Evolutionary conservation across 2,797 vertebrate species (phyloP).

Genomic region (Parotocinclus haroldoi): DNA sequence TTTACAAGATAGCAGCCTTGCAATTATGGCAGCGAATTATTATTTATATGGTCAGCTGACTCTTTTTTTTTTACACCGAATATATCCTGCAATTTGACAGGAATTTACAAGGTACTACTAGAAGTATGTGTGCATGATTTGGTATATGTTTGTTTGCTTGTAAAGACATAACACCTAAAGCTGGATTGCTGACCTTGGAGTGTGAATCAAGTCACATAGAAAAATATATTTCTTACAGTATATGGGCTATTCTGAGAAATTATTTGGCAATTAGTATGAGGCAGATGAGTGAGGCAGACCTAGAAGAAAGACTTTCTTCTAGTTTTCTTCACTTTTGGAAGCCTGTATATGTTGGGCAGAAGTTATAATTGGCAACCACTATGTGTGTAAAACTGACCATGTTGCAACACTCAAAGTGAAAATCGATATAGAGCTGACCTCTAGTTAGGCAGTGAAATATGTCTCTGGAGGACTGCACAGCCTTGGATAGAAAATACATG

Average conservation of each 20-base stretch:
- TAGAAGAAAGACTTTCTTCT: too few species aligned
- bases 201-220: neutral
- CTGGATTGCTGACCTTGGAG: conserved; percentile 34
- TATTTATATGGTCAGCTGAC: conserved; percentile 61
- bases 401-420: conserved; percentile 36
- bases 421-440: conserved; percentile 36
- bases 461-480: conserved; percentile 18
- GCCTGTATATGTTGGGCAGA: conserved; percentile 25
- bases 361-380: conserved; percentile 17
- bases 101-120: conserved; percentile 50
- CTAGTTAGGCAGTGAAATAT: conserved; percentile 23
- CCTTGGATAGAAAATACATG: conserved; percentile 1
- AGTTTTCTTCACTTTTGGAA: conserved; percentile 17
- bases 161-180: conserved; percentile 9
- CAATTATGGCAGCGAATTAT: conserved; percentile 73
- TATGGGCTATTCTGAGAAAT: neutral
- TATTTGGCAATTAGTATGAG: neutral
- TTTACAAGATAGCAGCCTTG: conserved; percentile 72
- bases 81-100: conserved; percentile 48
- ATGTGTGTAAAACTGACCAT: conserved; percentile 29
- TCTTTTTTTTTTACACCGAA: conserved; percentile 45
- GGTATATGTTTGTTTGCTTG: conserved; percentile 4
- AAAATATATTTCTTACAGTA: neutral
- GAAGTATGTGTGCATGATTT: conserved; percentile 20
- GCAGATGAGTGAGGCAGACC: neutral